These are phyloP conservation scores for Geopemphigus sp. DNA, from an alignment of 1,140 invertebrate species.

Conservation along the genomic window DNA sequence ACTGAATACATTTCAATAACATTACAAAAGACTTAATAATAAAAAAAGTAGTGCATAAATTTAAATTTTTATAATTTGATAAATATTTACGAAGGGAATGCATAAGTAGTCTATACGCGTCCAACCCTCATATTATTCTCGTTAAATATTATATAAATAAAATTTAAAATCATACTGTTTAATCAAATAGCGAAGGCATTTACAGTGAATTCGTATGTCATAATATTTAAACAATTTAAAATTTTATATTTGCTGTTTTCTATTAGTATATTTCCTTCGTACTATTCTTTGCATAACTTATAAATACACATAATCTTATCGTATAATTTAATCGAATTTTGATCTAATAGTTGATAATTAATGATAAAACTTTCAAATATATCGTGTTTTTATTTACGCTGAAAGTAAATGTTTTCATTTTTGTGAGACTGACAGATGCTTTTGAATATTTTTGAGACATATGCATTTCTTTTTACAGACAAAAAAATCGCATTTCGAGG, in stretches of 20 bases:
- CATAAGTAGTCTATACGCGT: too few species aligned
- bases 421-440: background rate
- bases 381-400: background rate
- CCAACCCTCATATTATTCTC: background rate
- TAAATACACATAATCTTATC: too few species aligned
- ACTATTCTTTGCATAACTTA: too few species aligned
- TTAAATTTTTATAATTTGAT: background rate
- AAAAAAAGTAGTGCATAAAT: background rate
- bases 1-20: slow-evolving; percentile 25
- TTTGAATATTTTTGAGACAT: background rate
- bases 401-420: background rate
- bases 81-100: background rate
- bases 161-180: background rate
- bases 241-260: too few species aligned
- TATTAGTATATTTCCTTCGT: too few species aligned
- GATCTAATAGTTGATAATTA: background rate
- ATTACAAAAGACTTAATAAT: background rate
- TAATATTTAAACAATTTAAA: too few species aligned
- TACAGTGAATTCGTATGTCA: too few species aligned
- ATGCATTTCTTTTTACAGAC: background rate
- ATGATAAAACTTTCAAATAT: background rate
- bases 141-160: background rate
- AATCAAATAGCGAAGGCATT: too few species aligned
- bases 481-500: too few species aligned
- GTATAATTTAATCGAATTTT: background rate